These are phyloP conservation scores for Hydractinia symbiolongicarpus DNA, from an alignment of 30 jellyfish, hydroid and myxozoan genomes.

Conservation along the genomic window DNA sequence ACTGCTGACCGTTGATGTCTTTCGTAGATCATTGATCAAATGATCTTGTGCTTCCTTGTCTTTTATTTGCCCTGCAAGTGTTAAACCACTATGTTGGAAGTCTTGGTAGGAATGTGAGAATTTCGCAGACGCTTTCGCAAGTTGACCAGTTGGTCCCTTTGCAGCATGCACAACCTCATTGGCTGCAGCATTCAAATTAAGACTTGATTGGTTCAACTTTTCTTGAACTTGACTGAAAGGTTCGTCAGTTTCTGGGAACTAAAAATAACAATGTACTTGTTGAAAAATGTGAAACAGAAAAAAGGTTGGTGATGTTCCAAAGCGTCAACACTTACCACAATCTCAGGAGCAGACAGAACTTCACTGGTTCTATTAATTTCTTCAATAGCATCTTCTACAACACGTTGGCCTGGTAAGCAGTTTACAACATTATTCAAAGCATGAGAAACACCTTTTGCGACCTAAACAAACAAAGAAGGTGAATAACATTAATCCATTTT, in stretches of 20 bases:
- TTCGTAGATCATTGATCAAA: slow-evolving; percentile 74
- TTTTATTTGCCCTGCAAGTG: slow-evolving; percentile 88
- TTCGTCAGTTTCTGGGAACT: slow-evolving; percentile 83
- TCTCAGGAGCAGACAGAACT: slow-evolving; percentile 59
- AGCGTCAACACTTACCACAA: slow-evolving; percentile 42
- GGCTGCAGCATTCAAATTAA: slow-evolving; percentile 85
- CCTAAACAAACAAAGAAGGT: slow-evolving; percentile 38
- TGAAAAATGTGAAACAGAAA: background rate
- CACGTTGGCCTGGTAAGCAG: slow-evolving; percentile 97
- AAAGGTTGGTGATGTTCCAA: background rate
- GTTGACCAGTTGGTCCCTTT: slow-evolving; percentile 73
- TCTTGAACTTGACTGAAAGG: slow-evolving; percentile 92
- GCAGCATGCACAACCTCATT: slow-evolving; percentile 94
- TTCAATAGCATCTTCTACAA: slow-evolving; percentile 94
- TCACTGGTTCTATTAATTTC: slow-evolving; percentile 77
- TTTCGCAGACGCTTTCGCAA: slow-evolving; percentile 84
- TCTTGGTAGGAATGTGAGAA: slow-evolving; percentile 94
- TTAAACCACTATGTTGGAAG: slow-evolving; percentile 81
- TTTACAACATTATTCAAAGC: slow-evolving; percentile 94
- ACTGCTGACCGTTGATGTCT: slow-evolving; percentile 90
- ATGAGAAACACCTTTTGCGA: slow-evolving; percentile 97
- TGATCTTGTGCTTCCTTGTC: slow-evolving; percentile 90
- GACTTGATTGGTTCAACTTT: slow-evolving; percentile 70
- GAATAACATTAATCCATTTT: background rate
- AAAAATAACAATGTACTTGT: background rate